Evolutionary conservation across 2,888 invertebrate species (phyloP).

Genomic region (Zaprionus bogoriensis): DNA sequence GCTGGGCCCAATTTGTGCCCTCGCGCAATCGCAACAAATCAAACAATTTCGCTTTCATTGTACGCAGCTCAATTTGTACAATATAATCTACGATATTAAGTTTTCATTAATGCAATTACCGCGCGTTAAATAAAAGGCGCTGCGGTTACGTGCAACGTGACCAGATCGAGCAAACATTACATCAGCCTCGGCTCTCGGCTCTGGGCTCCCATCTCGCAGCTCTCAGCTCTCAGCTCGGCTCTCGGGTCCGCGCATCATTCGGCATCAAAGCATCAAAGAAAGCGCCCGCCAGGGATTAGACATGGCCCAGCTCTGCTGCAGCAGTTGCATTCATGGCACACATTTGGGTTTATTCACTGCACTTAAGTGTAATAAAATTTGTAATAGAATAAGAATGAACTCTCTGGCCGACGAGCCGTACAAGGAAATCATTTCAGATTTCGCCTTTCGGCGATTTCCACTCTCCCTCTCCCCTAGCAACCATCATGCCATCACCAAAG

Average conservation of each 20-base stretch:
- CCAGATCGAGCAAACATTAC: constrained; percentile 74
- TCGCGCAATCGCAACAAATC: constrained; percentile 51
- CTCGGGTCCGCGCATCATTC: constrained; percentile 34
- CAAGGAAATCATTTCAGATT: constrained; percentile 61
- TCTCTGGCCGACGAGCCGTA: constrained; percentile 11
- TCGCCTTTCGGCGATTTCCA: constrained; percentile 46
- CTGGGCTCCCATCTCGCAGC: not conserved
- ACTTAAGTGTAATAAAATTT: constrained; percentile 70
- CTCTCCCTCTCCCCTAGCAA: too few relatives aligned
- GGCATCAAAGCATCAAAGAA: constrained; percentile 54
- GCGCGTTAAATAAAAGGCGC: constrained; percentile 75
- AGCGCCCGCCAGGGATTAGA: constrained; percentile 63
- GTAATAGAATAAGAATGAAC: constrained; percentile 61
- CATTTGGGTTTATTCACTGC: constrained; percentile 61
- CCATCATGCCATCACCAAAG: not conserved
- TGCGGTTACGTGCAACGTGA: constrained; percentile 73
- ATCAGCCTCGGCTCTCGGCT: constrained; percentile 42
- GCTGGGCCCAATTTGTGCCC: constrained; percentile 19
- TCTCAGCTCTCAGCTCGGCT: not conserved
- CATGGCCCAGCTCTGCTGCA: constrained; percentile 47
- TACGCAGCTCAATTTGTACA: constrained; percentile 75
- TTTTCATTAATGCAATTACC: constrained; percentile 75
- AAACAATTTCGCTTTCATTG: constrained; percentile 75
- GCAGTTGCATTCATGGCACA: constrained; percentile 53
- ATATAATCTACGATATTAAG: constrained; percentile 74